These are phyloP conservation scores for Lissonota sp. DNA, from an alignment of 2,888 invertebrate species.

Conservation along the genomic window DNA sequence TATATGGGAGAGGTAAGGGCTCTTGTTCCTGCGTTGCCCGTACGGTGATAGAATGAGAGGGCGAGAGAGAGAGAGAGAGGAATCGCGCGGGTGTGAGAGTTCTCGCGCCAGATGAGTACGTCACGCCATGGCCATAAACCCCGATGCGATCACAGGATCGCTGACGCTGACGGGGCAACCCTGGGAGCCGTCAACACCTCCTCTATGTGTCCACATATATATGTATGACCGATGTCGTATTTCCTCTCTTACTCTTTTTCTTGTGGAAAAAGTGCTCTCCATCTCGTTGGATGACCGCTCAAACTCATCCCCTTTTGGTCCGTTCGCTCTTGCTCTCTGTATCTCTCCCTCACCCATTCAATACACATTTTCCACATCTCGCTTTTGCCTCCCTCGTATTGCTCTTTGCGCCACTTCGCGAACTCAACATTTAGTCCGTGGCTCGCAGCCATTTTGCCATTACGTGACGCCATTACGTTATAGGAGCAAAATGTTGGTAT, in stretches of 20 bases:
- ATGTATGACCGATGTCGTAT: conserved; percentile 43
- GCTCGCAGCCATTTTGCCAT: conserved; percentile 49
- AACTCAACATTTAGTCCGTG: conserved; percentile 28
- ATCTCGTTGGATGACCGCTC: conserved; percentile 57
- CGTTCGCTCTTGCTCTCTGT: background rate
- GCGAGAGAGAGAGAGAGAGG: conserved; percentile 22
- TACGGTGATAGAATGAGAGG: conserved; percentile 35
- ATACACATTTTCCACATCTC: conserved; percentile 7
- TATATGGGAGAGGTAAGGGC: conserved; percentile 50
- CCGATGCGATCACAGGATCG: conserved; percentile 80
- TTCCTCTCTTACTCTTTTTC: conserved; percentile 68
- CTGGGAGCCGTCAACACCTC: conserved; percentile 83
- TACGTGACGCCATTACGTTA: conserved; percentile 60
- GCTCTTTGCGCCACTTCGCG: conserved; percentile 47
- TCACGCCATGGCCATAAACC: conserved; percentile 83
- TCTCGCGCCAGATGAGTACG: conserved; percentile 79
- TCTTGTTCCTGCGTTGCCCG: conserved; percentile 17
- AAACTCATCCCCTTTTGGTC: background rate
- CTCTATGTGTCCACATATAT: conserved; percentile 61
- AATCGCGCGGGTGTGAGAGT: conserved; percentile 45
- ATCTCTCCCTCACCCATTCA: conserved; percentile 2
- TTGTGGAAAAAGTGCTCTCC: conserved; percentile 60
- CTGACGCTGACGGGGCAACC: conserved; percentile 82
- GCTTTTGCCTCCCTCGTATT: background rate
- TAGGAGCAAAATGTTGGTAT: conserved; percentile 39